phyloP scores from a whole-genome alignment of 2,113 vertebrate species.

The Oxygymnocypris stewartii region DNA sequence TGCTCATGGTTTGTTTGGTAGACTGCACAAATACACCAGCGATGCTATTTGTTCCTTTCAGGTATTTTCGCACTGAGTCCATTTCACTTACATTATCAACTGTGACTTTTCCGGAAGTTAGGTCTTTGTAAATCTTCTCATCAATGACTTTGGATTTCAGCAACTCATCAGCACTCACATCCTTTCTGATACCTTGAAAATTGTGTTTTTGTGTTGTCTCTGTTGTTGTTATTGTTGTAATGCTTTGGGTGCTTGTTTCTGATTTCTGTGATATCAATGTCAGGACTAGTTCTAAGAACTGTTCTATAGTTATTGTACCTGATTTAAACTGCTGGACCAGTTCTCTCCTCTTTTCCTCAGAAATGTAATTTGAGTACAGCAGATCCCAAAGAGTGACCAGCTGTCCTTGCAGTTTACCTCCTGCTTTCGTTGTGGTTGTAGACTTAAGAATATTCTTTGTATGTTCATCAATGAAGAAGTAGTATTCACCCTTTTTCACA shows the following conservation, averaged over 20 bases:
- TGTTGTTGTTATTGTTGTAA: conserved; percentile 67
- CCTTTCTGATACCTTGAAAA: too few relatives aligned
- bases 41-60: too few relatives aligned
- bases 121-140: too few relatives aligned
- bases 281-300: conserved; percentile 59
- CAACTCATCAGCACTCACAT: too few relatives aligned
- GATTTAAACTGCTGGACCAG: conserved; percentile 71
- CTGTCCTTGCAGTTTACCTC: conserved; percentile 68
- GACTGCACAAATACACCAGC: too few relatives aligned
- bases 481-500: background rate
- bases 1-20: too few relatives aligned
- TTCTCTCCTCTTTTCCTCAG: conserved; percentile 72
- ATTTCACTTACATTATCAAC: too few relatives aligned
- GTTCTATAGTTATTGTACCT: conserved; percentile 54
- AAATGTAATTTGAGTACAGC: conserved; percentile 76
- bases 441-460: conserved; percentile 52
- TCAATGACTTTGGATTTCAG: too few relatives aligned
- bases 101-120: too few relatives aligned
- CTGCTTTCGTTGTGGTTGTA: conserved; percentile 63
- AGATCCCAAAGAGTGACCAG: conserved; percentile 79
- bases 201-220: conserved; percentile 27
- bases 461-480: conserved; percentile 30
- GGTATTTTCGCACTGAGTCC: too few relatives aligned
- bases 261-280: conserved; percentile 64
- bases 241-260: conserved; percentile 67